phyloP scores from a whole-genome alignment of 2,888 invertebrate genomes.

The Hypomecis punctinalis region DNA sequence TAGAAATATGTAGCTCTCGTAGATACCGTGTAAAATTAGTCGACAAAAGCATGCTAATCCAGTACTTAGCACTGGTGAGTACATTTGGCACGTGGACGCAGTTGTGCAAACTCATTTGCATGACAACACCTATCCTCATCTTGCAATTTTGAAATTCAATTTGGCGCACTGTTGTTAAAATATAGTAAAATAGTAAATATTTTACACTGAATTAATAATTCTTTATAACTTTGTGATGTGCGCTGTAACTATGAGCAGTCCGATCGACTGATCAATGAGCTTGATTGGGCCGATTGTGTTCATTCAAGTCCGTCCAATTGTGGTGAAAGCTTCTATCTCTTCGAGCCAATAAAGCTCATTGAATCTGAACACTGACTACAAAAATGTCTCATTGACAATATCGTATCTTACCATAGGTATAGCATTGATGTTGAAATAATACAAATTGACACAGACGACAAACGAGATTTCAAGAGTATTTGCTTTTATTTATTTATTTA shows the following conservation, averaged over 20 bases:
- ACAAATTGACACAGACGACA: no score
- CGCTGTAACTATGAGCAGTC: constrained; percentile 6
- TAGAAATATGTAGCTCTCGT: constrained; percentile 32
- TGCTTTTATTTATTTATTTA: no score
- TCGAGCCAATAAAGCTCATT: constrained; percentile 18
- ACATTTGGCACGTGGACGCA: constrained; percentile 26
- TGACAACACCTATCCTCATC: constrained; percentile 20
- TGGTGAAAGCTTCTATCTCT: constrained; percentile 14
- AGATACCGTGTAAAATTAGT: constrained; percentile 30
- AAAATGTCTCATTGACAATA: not conserved
- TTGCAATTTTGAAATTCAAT: constrained; percentile 14
- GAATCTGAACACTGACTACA: constrained; percentile 10
- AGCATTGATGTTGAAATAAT: no score
- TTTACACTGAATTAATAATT: constrained; percentile 4
- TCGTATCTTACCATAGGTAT: no score
- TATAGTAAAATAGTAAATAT: constrained; percentile 8
- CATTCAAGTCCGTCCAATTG: constrained; percentile 26
- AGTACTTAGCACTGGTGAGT: constrained; percentile 24
- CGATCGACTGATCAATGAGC: constrained; percentile 25
- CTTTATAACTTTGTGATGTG: not conserved
- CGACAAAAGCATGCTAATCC: constrained; percentile 31
- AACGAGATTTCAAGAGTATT: no score
- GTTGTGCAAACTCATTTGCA: constrained; percentile 23
- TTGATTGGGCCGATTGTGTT: constrained; percentile 29
- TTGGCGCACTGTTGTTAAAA: constrained; percentile 2